Conservation (phyloP, 2,113 vertebrate genomes). For the Corapipo altera region DNA sequence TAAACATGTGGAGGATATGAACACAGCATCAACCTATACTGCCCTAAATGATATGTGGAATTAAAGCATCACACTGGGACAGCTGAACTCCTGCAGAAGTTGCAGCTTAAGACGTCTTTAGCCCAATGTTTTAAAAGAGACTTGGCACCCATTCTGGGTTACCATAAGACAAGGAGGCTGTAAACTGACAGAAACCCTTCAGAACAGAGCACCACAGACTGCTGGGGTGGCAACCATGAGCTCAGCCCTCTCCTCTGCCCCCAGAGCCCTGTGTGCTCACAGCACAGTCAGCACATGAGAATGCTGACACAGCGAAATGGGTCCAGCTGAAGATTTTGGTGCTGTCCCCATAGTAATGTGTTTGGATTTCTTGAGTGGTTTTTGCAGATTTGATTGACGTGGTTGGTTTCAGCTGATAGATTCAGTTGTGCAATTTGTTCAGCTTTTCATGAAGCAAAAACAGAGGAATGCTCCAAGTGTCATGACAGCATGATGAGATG, state of each 20-base stretch:
- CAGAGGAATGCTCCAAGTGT: background rate
- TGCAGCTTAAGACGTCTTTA: background rate
- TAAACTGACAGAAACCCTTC: background rate
- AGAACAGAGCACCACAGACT: background rate
- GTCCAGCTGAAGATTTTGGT: background rate
- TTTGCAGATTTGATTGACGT: background rate
- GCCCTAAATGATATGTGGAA: background rate
- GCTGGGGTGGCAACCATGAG: fast-evolving
- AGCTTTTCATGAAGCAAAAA: background rate
- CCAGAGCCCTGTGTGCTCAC: background rate
- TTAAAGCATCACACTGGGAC: background rate
- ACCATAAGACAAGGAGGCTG: background rate
- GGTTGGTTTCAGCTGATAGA: background rate
- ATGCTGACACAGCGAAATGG: background rate
- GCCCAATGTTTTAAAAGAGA: background rate
- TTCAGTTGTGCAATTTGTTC: background rate
- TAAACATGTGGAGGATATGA: background rate
- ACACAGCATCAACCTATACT: background rate
- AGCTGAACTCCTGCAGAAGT: background rate
- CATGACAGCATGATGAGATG: background rate
- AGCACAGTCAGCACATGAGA: background rate
- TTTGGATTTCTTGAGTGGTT: background rate
- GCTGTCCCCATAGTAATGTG: background rate
- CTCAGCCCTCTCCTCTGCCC: background rate
- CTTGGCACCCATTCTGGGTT: background rate